phyloP scores from a whole-genome alignment of 2,888 invertebrate genomes.

The Ernsta delagoae region DNA sequence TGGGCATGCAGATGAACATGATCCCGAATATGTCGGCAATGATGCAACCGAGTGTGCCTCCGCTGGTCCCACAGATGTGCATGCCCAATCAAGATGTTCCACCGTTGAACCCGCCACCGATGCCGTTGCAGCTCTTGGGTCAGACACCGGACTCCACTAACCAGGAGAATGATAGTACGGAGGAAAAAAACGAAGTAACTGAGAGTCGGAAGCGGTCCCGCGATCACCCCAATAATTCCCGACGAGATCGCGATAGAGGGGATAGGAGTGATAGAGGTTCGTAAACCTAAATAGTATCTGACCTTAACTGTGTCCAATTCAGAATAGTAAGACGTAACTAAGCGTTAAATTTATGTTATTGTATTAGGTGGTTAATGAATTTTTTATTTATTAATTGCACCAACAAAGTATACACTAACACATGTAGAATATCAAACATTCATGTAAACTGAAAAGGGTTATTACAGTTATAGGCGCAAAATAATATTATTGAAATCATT shows the following conservation, averaged over 20 bases:
- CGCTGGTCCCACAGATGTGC: constrained; percentile 40
- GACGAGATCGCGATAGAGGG: constrained; percentile 14
- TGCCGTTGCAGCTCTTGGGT: constrained; percentile 44
- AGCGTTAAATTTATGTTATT: too few relatives aligned
- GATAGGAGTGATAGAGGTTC: not conserved
- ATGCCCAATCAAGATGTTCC: constrained; percentile 39
- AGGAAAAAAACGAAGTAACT: constrained; percentile 37
- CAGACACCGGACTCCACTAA: constrained; percentile 45
- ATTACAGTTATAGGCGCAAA: too few relatives aligned
- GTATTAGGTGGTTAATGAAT: too few relatives aligned
- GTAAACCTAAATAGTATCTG: too few relatives aligned
- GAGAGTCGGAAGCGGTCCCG: constrained; percentile 31
- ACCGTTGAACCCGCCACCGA: constrained; percentile 37
- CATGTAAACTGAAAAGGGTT: too few relatives aligned
- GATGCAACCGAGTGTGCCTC: not conserved
- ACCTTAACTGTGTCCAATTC: too few relatives aligned
- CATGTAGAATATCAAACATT: too few relatives aligned
- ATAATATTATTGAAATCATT: too few relatives aligned
- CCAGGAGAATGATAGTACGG: constrained; percentile 24
- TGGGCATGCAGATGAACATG: constrained; percentile 39
- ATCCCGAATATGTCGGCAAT: constrained; percentile 26
- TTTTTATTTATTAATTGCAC: too few relatives aligned
- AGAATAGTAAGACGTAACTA: too few relatives aligned
- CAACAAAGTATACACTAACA: too few relatives aligned
- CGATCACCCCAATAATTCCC: constrained; percentile 27